Evolutionary conservation across 2,797 vertebrate genomes (phyloP), one percentile per base, ranked within the genome.

Genomic region (Megaceryle alcyon): DNA sequence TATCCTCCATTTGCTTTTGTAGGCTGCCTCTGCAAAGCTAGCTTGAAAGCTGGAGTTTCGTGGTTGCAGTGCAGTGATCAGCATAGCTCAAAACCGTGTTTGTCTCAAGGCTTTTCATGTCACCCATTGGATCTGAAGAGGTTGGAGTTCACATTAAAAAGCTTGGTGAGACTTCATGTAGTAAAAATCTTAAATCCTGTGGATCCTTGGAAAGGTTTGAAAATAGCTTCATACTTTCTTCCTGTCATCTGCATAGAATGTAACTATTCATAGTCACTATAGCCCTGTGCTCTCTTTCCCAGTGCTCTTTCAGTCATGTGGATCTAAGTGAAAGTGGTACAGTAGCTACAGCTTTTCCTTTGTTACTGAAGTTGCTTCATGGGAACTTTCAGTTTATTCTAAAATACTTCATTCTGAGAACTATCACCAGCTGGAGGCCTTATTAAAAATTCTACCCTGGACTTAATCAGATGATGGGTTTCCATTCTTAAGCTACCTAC

Each of bases 71-170:
- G 3, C 25, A 8, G 49, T 64, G 48, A 37, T 6, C 3, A 3
- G 16, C 2, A 1, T 19, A 11, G 26, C 56, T 49, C 8, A 49
- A 53, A 64, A 9, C 12, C 48, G 25, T 0, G 0, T 76, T 87
- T 43, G 29, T 41, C 28, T 48, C 65, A 22, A 39, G 41, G 54
- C 20, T 87, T 87, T 76, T 57, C 33, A 10, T 21, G 29, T 79
- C 61, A n/a, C 18, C 18, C 13, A 7, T 9, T 79, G 63, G 41
- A 22, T 29, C 63, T 85, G 71, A 76, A 72, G 60, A 79, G 39
- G 26, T 0, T 60, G 6, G 19, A 66, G 15, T 61, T 88, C 1
- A 10, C 59, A 31, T n/a, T 59, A 17, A 65, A 75, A 88, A 44
- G 13, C 25, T 64, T 7, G 1, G 10, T 53, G 26, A 75, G n/a